These are phyloP conservation scores for Chinchilla lanigera DNA, from an alignment of 2,113 vertebrate species.

Conservation along the genomic window DNA sequence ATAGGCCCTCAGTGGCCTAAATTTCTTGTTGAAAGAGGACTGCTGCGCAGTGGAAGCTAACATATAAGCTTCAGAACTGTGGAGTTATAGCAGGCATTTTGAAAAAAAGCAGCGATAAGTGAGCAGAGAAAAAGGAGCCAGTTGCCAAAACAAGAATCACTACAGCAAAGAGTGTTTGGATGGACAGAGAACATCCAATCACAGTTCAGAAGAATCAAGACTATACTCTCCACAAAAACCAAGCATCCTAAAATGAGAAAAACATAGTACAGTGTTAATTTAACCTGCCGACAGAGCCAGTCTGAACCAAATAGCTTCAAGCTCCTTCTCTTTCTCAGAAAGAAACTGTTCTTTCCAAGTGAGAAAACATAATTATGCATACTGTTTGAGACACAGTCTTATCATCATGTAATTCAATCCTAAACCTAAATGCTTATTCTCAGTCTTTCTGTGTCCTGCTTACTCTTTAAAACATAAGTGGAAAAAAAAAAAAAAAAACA, in stretches of 20 bases:
- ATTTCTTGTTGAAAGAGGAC: accelerated
- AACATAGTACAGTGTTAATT: neutral
- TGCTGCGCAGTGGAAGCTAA: neutral
- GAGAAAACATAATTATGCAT: neutral
- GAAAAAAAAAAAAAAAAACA: no score
- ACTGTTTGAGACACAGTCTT: neutral
- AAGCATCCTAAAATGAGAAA: neutral
- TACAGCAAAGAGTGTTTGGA: neutral
- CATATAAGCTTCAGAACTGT: neutral
- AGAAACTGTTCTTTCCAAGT: conserved; percentile 52
- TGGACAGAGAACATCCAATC: neutral
- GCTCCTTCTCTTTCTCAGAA: neutral
- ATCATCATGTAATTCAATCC: neutral
- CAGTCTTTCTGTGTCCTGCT: neutral
- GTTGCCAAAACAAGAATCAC: conserved; percentile 12
- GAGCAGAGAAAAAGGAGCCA: neutral
- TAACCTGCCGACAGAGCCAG: neutral
- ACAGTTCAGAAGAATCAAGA: neutral
- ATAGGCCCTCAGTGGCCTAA: neutral
- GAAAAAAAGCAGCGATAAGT: neutral
- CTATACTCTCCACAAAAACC: neutral
- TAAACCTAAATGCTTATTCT: conserved; percentile 15
- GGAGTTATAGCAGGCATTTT: conserved; percentile 15
- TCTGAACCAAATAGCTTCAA: neutral
- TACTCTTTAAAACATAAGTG: neutral